Base-by-base conservation (phyloP, 2,113 vertebrate genomes). In the Seriola rivoliana region DNA sequence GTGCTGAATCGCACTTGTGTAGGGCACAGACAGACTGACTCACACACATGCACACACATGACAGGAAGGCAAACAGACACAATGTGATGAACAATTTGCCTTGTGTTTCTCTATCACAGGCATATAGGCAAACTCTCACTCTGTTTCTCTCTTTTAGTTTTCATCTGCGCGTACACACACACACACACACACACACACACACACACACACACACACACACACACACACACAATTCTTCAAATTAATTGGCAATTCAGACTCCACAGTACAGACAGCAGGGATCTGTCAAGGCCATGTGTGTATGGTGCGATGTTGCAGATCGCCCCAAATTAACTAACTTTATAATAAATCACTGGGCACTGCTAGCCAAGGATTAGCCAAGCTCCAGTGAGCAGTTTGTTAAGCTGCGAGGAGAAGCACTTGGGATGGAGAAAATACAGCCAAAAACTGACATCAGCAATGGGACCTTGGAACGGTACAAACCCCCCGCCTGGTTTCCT, bases 351-450 rank as follows among this genome's bases (percentile, higher is more conserved):
- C 88, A 90, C 81, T 69, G 85, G 85, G 80, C 80, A 89, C 78
- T 64, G 81, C 87, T 87, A 80, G 83, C 84, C 63, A 78, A 69
- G 94, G 93, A 95, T 95, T 95, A 95, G 89, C 85, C 55, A 66
- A 71, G 91, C 93, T 93, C 88, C 91, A 89, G 82, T 82, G 91
- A 92, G 89, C 93, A 87, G 90, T 94, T 93, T 93, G 89, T 94
- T 93, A 92, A 93, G 88, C 88, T 90, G 82, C 42, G 78, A 89
- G 88, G 87, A 88, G 89, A 85, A 81, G 84, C 85, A 81, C 81
- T 64, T 82, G 87, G 82, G 88, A 87, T 59, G n/a, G 59, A 81
- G 65, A 80, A 80, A 90, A 71, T 77, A 38, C 60, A 12, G 76
- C 86, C 85, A 92, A 88, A 91, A 81, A 85, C 81, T 86, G 93